These are phyloP conservation scores for Clarias pachynema DNA, from an alignment of 2,797 vertebrate genomes.

Conservation along the genomic window DNA sequence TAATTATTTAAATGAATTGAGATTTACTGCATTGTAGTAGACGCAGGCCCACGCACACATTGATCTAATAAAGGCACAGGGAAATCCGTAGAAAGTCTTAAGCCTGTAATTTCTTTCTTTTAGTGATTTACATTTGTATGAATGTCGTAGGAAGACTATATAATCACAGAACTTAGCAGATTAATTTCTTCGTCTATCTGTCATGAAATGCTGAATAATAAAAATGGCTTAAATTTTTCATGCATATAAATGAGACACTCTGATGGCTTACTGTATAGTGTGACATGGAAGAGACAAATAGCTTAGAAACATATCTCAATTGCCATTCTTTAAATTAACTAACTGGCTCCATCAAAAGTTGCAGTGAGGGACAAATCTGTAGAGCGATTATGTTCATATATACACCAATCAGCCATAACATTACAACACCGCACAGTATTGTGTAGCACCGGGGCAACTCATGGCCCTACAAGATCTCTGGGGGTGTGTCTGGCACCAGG, in stretches of 20 bases:
- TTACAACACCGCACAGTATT: no score
- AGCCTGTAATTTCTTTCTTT: not conserved
- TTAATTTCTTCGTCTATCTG: not conserved
- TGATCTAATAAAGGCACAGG: not conserved
- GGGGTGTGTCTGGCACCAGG: no score
- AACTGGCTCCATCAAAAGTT: not conserved
- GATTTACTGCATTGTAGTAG: not conserved
- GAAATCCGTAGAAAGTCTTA: not conserved
- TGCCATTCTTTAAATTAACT: not conserved
- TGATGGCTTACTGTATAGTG: not conserved
- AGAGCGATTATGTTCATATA: not conserved
- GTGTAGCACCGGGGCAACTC: no score
- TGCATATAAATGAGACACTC: not conserved
- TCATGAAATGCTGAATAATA: not conserved
- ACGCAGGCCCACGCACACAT: not conserved
- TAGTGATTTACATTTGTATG: not conserved
- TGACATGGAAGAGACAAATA: not conserved
- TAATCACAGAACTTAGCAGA: not conserved
- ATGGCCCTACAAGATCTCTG: no score
- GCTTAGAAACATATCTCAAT: not conserved
- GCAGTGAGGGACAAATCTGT: not conserved
- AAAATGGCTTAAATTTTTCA: not conserved
- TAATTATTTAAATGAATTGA: not conserved
- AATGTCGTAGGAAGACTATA: no score
- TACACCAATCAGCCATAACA: no score